phyloP scores from a whole-genome alignment of 2,888 invertebrate species.

The Macaria notata region DNA sequence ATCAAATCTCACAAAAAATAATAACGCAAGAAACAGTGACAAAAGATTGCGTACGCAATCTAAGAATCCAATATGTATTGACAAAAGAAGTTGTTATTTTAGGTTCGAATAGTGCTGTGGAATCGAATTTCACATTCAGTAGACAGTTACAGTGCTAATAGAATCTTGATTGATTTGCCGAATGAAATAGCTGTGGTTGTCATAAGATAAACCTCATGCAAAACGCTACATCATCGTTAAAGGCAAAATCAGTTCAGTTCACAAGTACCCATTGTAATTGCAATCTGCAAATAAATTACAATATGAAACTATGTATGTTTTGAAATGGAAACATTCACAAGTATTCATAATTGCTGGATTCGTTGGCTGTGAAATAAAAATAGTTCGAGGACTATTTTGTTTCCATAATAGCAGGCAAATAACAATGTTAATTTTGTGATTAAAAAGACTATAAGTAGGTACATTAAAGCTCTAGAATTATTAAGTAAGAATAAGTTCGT shows the following conservation, averaged over 20 bases:
- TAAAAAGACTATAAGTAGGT: no score
- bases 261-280: not conserved
- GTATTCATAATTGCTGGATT: no score
- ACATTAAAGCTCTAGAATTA: no score
- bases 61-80: slow-evolving; percentile 64
- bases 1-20: slow-evolving; percentile 64
- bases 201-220: slow-evolving; percentile 28
- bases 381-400: no score
- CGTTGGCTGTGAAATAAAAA: no score
- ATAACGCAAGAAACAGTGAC: slow-evolving; percentile 46
- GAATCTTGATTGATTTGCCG: slow-evolving; percentile 33
- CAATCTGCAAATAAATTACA: slow-evolving; percentile 1
- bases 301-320: not conserved
- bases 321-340: no score
- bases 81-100: slow-evolving; percentile 72
- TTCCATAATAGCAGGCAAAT: no score
- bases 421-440: no score
- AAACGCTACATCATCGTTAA: slow-evolving; percentile 18
- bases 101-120: slow-evolving; percentile 57
- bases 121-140: slow-evolving; percentile 51
- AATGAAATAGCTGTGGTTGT: slow-evolving; percentile 27
- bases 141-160: slow-evolving; percentile 30
- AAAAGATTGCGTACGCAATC: slow-evolving; percentile 71
- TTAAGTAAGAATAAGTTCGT: no score
- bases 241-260: slow-evolving; percentile 10